These are phyloP conservation scores for Sarcophaga bullata DNA, from an alignment of 1,140 invertebrate species.

Conservation along the genomic window DNA sequence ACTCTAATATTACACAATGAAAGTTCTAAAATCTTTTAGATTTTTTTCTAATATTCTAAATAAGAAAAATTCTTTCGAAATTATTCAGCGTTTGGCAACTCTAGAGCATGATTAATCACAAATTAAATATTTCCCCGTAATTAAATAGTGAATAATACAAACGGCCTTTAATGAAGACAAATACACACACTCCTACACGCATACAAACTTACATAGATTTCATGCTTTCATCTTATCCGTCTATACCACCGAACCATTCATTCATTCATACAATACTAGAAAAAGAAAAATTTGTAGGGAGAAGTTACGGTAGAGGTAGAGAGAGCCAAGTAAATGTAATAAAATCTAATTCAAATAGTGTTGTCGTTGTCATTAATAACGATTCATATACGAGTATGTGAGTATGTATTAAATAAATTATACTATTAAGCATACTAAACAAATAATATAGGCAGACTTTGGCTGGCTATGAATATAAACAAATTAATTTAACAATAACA, in stretches of 20 bases:
- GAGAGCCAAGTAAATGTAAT: background rate
- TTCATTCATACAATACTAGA: too few relatives aligned
- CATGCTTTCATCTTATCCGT: background rate
- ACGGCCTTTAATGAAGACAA: constrained; percentile 16
- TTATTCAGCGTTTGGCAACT: background rate
- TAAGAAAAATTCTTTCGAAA: too few relatives aligned
- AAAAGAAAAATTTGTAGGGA: too few relatives aligned
- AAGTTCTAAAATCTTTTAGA: too few relatives aligned
- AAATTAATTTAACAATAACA: background rate
- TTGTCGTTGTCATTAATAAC: constrained; percentile 12
- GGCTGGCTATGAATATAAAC: too few relatives aligned
- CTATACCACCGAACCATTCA: too few relatives aligned
- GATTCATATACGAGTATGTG: background rate
- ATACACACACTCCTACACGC: background rate
- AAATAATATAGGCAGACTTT: background rate
- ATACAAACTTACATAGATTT: background rate
- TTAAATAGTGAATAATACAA: background rate
- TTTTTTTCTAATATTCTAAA: too few relatives aligned
- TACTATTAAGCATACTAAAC: background rate
- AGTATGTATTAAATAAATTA: constrained; percentile 5
- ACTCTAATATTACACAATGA: too few relatives aligned
- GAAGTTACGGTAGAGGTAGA: background rate
- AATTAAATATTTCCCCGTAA: constrained; percentile 18
- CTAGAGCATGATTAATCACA: constrained; percentile 10
- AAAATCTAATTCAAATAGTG: constrained; percentile 17